Conservation (phyloP, 2,797 vertebrate genomes). For the Mus caroli region DNA sequence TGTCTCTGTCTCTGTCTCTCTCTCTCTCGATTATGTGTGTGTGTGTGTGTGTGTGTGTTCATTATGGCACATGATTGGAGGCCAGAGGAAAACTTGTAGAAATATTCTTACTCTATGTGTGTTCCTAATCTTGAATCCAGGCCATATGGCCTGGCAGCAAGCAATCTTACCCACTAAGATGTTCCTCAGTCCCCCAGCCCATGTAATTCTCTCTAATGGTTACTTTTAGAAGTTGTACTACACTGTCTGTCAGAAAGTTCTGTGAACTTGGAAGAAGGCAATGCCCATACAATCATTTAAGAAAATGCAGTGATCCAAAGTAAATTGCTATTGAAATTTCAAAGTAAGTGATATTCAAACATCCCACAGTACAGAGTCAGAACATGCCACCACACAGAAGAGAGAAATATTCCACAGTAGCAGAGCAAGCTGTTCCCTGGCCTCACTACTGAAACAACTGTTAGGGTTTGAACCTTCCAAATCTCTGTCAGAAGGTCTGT, state of each 20-base stretch:
- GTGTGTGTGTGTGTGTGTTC: background rate
- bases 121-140: background rate
- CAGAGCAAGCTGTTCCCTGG: background rate
- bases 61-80: too few species aligned
- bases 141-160: background rate
- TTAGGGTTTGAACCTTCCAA: background rate
- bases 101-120: background rate
- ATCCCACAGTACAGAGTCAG: background rate
- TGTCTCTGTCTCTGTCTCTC: too few species aligned
- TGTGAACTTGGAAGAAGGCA: background rate
- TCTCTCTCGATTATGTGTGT: background rate
- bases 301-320: background rate
- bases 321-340: background rate
- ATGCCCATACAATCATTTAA: background rate
- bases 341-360: background rate
- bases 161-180: background rate
- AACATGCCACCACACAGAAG: background rate
- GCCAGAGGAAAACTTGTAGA: background rate
- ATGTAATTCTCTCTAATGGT: background rate
- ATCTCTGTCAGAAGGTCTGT: background rate
- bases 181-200: background rate
- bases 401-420: background rate
- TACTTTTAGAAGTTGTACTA: background rate
- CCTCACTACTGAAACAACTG: background rate
- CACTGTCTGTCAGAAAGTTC: background rate